These are phyloP conservation scores for Bufo gargarizans DNA, from an alignment of 2,113 vertebrate genomes.

Conservation along the genomic window DNA sequence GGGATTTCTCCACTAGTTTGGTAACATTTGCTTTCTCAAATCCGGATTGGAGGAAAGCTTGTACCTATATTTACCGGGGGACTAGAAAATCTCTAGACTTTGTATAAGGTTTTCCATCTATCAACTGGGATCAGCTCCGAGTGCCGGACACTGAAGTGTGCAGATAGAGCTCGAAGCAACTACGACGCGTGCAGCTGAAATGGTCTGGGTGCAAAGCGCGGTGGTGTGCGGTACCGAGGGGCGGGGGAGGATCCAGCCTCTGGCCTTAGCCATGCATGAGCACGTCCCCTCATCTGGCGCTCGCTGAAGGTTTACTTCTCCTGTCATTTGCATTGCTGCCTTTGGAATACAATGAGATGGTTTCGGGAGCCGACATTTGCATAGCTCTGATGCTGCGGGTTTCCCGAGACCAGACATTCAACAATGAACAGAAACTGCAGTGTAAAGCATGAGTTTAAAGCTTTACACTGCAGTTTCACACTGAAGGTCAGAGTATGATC, in stretches of 20 bases:
- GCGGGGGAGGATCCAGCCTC: neutral
- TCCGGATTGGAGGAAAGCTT: neutral
- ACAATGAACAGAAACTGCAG: neutral
- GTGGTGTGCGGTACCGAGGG: neutral
- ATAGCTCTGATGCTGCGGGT: neutral
- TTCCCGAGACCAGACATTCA: neutral
- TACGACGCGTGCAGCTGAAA: neutral
- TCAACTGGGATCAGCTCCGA: neutral
- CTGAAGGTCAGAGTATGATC: no score
- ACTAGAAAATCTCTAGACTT: neutral
- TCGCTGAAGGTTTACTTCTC: neutral
- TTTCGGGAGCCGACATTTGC: slow-evolving; percentile 28
- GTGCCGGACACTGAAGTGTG: neutral
- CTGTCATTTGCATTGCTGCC: slow-evolving; percentile 37
- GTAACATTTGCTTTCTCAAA: neutral
- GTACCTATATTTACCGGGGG: neutral
- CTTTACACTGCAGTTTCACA: no score
- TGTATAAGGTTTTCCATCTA: neutral
- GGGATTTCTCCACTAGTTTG: neutral
- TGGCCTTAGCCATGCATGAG: slow-evolving; percentile 21
- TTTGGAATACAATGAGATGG: slow-evolving; percentile 27
- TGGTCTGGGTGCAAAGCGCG: neutral
- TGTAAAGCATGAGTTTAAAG: no score
- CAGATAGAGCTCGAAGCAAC: neutral
- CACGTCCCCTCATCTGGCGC: neutral